Conservation (phyloP, 92 coral and sea anemone genomes). For the Bergia sp. region DNA sequence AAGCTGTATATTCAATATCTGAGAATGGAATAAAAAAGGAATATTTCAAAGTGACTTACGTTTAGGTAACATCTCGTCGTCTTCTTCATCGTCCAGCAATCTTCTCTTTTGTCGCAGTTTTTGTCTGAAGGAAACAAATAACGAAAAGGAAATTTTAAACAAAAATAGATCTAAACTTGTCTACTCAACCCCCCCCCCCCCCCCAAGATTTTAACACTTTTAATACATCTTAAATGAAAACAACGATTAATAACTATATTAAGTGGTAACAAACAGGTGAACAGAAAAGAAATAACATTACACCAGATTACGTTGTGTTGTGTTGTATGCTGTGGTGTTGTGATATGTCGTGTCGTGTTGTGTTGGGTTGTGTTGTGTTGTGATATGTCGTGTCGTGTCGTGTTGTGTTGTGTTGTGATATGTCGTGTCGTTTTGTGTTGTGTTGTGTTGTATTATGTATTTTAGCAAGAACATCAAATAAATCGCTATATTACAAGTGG, state of each 20-base stretch:
- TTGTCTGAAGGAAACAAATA: conserved; percentile 59
- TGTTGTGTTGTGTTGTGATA: background rate
- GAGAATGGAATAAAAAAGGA: background rate
- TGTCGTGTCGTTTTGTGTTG: background rate
- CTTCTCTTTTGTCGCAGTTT: conserved; percentile 82
- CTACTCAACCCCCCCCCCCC: too few species aligned
- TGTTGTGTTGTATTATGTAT: too few species aligned
- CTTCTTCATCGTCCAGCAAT: conserved; percentile 93
- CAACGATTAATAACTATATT: background rate
- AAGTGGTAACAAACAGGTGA: too few species aligned
- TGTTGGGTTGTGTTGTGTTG: background rate
- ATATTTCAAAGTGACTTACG: conserved; percentile 57
- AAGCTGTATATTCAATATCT: background rate
- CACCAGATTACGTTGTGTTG: background rate
- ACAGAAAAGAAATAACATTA: too few species aligned
- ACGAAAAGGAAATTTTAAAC: background rate
- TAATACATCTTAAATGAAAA: too few species aligned
- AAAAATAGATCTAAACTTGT: too few species aligned
- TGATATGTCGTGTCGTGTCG: background rate
- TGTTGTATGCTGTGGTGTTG: too few species aligned
- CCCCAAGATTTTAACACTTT: too few species aligned
- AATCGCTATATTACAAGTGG: too few species aligned
- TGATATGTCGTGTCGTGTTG: background rate
- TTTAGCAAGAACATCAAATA: too few species aligned
- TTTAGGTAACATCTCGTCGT: conserved; percentile 98